These are phyloP conservation scores for Elephas maximus DNA, from an alignment of 2,113 vertebrate genomes.

Conservation along the genomic window DNA sequence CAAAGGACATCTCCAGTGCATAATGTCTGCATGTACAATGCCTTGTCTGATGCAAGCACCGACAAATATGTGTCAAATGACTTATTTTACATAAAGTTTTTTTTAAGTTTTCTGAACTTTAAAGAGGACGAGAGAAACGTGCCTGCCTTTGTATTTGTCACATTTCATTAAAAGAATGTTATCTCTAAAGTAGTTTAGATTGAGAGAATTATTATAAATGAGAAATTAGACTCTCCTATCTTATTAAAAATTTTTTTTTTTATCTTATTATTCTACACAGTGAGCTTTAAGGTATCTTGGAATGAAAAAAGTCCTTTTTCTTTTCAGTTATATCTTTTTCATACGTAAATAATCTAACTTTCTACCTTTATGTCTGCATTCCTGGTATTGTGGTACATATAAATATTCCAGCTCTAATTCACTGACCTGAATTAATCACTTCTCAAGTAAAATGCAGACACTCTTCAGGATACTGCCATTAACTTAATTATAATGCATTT, in stretches of 20 bases:
- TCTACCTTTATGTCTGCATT: background rate
- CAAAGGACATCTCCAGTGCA: background rate
- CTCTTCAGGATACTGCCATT: background rate
- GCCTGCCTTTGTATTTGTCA: background rate
- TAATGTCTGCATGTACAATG: background rate
- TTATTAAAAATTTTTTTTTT: background rate
- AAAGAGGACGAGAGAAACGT: background rate
- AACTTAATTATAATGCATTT: slow-evolving; percentile 7
- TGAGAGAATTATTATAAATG: slow-evolving; percentile 18
- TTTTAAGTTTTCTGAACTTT: background rate
- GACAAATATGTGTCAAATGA: background rate
- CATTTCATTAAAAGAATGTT: background rate
- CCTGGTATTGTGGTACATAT: background rate
- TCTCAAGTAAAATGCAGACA: slow-evolving; percentile 38
- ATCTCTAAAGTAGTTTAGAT: slow-evolving; percentile 11
- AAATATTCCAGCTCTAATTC: slow-evolving; percentile 2
- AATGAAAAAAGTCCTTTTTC: background rate
- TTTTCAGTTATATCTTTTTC: background rate
- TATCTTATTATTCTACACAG: background rate
- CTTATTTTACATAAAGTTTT: background rate
- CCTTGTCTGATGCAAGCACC: background rate
- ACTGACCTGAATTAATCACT: slow-evolving; percentile 17
- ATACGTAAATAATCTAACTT: background rate
- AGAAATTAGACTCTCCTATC: background rate
- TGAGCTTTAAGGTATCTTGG: background rate